A percentile compares a stretch with the other conserved stretches of the same genome.
Evolutionary conservation across 2,113 vertebrate species (phyloP).

Genomic region (Anhinga anhinga): DNA sequence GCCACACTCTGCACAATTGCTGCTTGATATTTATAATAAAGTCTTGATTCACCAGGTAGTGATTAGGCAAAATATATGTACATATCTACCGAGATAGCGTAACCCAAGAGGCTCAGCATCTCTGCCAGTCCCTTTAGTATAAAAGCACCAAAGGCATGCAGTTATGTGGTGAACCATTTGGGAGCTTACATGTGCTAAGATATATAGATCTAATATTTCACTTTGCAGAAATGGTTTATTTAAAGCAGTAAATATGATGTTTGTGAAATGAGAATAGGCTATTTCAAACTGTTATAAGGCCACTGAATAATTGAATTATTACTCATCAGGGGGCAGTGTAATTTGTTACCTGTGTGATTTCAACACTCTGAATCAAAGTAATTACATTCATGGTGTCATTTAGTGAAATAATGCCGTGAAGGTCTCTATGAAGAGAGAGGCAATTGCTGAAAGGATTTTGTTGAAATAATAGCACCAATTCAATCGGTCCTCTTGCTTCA

Average conservation of each 20-base stretch:
- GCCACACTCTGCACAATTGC: not conserved
- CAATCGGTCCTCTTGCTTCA: slow-evolving; percentile 26
- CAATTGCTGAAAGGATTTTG: slow-evolving; percentile 28
- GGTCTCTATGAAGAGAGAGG: slow-evolving; percentile 27
- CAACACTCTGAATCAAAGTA: slow-evolving; percentile 66
- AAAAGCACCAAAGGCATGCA: not conserved
- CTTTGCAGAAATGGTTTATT: slow-evolving; percentile 38
- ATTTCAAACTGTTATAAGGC: slow-evolving; percentile 56
- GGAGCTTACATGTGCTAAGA: not conserved
- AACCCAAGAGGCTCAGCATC: not conserved
- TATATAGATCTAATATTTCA: slow-evolving; percentile 46
- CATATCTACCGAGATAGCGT: not conserved
- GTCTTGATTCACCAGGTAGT: not conserved
- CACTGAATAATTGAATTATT: slow-evolving; percentile 71
- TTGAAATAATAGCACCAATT: slow-evolving; percentile 47
- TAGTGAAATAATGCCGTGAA: slow-evolving; percentile 36
- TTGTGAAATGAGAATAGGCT: slow-evolving; percentile 59
- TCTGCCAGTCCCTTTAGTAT: not conserved
- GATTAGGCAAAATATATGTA: not conserved
- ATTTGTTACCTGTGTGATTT: slow-evolving; percentile 64
- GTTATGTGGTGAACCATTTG: not conserved
- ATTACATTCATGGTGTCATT: slow-evolving; percentile 49
- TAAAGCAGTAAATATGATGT: slow-evolving; percentile 47
- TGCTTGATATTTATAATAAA: not conserved
- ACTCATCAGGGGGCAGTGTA: slow-evolving; percentile 39